Evolutionary conservation across 1,140 invertebrate genomes (phyloP).

Genomic region (Megathymus violae): DNA sequence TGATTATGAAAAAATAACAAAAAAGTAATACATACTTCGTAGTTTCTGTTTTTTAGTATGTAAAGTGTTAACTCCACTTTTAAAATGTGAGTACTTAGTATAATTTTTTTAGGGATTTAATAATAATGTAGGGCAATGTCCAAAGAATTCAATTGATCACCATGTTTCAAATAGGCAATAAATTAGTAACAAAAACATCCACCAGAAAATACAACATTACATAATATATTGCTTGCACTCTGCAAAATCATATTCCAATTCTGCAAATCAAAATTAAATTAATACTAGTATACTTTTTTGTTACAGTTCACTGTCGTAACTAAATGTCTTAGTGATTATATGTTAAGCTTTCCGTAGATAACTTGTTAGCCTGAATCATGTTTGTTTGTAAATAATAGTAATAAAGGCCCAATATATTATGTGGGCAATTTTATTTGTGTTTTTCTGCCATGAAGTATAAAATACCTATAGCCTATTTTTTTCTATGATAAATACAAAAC

Average conservation of each 20-base stretch:
- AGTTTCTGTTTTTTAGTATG: no score
- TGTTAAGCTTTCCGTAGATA: constrained; percentile 16
- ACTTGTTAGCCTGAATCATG: constrained; percentile 24
- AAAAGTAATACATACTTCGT: no score
- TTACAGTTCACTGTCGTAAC: background rate
- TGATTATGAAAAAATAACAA: no score
- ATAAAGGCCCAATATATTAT: constrained; percentile 22
- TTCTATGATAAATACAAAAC: background rate
- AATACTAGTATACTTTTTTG: background rate
- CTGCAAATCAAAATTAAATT: background rate
- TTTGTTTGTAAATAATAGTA: constrained; percentile 29
- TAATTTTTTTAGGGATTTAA: no score
- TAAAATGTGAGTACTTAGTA: no score
- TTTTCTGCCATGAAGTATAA: background rate
- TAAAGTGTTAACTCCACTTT: no score
- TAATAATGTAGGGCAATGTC: no score
- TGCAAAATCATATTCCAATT: background rate
- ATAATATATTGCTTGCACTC: background rate
- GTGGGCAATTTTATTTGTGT: constrained; percentile 23
- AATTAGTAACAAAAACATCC: background rate
- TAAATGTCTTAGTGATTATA: background rate
- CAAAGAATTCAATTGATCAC: no score
- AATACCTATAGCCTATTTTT: background rate
- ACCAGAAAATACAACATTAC: background rate
- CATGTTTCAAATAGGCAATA: no score